Conservation (phyloP, 2,888 invertebrate species). For the Zele albiditarsus region DNA sequence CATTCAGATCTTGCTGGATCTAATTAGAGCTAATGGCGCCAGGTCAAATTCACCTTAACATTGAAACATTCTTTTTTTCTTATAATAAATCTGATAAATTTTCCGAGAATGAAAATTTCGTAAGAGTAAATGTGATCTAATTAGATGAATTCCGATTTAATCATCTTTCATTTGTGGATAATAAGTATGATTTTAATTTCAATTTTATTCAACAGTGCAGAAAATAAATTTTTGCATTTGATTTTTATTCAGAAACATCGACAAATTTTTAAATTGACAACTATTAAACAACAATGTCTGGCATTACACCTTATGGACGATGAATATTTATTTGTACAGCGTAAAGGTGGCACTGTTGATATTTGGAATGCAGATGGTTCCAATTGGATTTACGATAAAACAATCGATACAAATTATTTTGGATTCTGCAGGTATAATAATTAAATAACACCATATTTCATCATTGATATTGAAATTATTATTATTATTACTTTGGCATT, state of each 20-base stretch:
- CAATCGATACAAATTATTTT: slow-evolving; percentile 77
- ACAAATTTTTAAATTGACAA: slow-evolving; percentile 78
- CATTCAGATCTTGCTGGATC: too few relatives aligned
- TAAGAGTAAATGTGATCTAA: too few relatives aligned
- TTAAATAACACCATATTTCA: slow-evolving; percentile 28
- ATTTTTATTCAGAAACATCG: slow-evolving; percentile 78
- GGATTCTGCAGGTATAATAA: slow-evolving; percentile 80
- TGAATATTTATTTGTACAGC: slow-evolving; percentile 81
- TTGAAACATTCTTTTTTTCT: too few relatives aligned
- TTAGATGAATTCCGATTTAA: too few relatives aligned
- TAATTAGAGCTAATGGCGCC: too few relatives aligned
- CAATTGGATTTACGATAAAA: slow-evolving; percentile 74
- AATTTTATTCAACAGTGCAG: neutral
- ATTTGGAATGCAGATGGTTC: slow-evolving; percentile 79
- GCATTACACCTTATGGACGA: slow-evolving; percentile 77
- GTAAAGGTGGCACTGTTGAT: slow-evolving; percentile 82
- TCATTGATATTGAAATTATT: neutral
- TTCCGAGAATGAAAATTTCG: too few relatives aligned
- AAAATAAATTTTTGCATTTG: slow-evolving; percentile 18
- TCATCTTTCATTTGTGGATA: too few relatives aligned
- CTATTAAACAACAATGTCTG: slow-evolving; percentile 76
- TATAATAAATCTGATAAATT: too few relatives aligned
- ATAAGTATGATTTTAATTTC: too few relatives aligned
- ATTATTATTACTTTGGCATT: slow-evolving; percentile 13
- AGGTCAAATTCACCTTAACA: too few relatives aligned